Evolutionary conservation across 92 coral and sea anemone genomes (phyloP).

Genomic region (Umimayanthus chanpuru): DNA sequence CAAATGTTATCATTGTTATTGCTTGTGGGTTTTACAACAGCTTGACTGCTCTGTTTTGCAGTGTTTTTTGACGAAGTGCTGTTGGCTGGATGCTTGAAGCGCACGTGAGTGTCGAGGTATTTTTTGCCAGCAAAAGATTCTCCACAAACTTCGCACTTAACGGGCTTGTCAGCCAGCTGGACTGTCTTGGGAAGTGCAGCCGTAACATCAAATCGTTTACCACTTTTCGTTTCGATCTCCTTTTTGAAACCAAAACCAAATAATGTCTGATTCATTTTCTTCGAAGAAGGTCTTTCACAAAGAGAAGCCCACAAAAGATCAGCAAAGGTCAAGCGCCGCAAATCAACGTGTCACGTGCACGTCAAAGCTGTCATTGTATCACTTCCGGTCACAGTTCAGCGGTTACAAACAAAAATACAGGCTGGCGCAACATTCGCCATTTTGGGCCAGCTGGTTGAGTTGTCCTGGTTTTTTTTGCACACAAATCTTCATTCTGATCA

Average conservation of each 20-base stretch:
- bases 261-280: conserved; percentile 49
- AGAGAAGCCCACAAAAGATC: too few species aligned
- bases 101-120: conserved; percentile 44
- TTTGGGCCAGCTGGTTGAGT: conserved; percentile 28
- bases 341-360: too few species aligned
- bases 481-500: conserved; percentile 35
- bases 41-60: conserved; percentile 16
- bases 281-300: conserved; percentile 20
- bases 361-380: too few species aligned
- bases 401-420: too few species aligned
- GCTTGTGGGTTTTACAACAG: too few species aligned
- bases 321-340: too few species aligned
- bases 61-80: background rate
- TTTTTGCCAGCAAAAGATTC: conserved; percentile 33
- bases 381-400: too few species aligned
- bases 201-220: conserved; percentile 36
- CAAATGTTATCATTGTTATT: too few species aligned
- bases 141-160: conserved; percentile 34
- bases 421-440: too few species aligned
- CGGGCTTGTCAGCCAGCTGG: conserved; percentile 34
- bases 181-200: conserved; percentile 27
- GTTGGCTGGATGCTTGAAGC: conserved; percentile 46
- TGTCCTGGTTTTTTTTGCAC: conserved; percentile 25
- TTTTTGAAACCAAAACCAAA: conserved; percentile 36
- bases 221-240: conserved; percentile 40